Conservation (phyloP, 2,888 invertebrate species). For the Leptinotarsa haldemani region DNA sequence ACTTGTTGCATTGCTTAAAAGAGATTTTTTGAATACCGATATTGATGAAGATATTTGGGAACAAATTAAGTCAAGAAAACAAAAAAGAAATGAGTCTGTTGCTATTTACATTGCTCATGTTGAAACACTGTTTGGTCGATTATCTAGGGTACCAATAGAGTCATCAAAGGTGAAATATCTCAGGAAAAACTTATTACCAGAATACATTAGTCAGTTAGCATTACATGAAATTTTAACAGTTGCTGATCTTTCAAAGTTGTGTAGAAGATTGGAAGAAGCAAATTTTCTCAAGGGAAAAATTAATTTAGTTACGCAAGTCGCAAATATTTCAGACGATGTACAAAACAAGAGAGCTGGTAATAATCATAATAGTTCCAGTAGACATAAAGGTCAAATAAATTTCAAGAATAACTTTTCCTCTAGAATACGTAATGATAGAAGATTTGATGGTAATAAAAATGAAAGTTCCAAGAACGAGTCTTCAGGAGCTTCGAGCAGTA, state of each 20-base stretch:
- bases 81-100: slow-evolving; percentile 24
- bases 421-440: background rate
- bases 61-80: slow-evolving; percentile 24
- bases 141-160: slow-evolving; percentile 13
- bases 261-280: slow-evolving; percentile 28
- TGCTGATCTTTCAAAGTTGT: slow-evolving; percentile 16
- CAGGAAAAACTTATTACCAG: slow-evolving; percentile 5
- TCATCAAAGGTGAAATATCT: slow-evolving; percentile 29
- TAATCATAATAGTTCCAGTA: background rate
- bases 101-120: slow-evolving; percentile 24
- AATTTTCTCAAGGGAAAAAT: background rate
- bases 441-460: background rate
- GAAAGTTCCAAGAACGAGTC: background rate
- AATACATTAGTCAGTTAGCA: slow-evolving; percentile 26
- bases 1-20: background rate
- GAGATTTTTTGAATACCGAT: slow-evolving; percentile 25
- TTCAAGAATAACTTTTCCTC: background rate
- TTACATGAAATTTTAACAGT: slow-evolving; percentile 22
- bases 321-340: too few relatives aligned
- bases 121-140: slow-evolving; percentile 27
- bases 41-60: slow-evolving; percentile 28
- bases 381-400: background rate
- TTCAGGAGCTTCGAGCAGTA: background rate
- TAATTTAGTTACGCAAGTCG: background rate
- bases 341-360: too few relatives aligned